Base-by-base conservation (phyloP, 2,113 vertebrate species). In the Oxyura jamaicensis region DNA sequence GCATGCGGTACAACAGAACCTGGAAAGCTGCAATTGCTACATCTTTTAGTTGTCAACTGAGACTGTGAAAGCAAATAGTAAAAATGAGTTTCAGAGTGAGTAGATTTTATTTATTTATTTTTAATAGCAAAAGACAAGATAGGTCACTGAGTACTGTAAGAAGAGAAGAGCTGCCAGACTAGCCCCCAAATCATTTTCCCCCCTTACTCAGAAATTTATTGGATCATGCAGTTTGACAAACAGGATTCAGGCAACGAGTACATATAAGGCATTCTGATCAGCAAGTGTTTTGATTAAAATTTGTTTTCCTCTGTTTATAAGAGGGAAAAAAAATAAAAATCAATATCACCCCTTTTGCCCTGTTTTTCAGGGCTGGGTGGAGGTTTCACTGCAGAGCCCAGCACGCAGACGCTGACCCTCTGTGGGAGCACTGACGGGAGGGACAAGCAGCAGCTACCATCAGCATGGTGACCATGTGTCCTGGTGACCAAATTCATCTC, bases 21-120 rank as follows among this genome's bases (percentile, higher is more conserved):
- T 52, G 67, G 85, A 81, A 91, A 95, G 83, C 60, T 92, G 88
- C 60, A 78, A 55, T 69, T 74, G 60, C 59, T 56, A 65, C 71
- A 89, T 73, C 46, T 94, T 93, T 87, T 87, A 95, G 78, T 56
- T 95, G 81, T 95, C 90, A 95, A 90, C 65, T 16, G 14, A 95
- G 81, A 78, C 68, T 80, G 35, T 73, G 74, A 78, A 91, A 96
- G 71, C 23, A 88, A 92, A 91, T 35, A 80, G 46, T 66, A 69
- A 93, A 96, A 96, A 83, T 63, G 33, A 92, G 21, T 72, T 82
- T 72, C 52, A 72, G 58, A 59, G 13, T 62, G 72, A 95, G 21
- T 17, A 86, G 13, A 39, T 4, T 39, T 39, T 53, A 8, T 36
- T 48, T 48, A 46, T 48, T 13, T 21, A 3, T 22, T 75, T 83